Base-by-base conservation (phyloP, 2,797 vertebrate genomes). In the Melanotaenia maccullochi region DNA sequence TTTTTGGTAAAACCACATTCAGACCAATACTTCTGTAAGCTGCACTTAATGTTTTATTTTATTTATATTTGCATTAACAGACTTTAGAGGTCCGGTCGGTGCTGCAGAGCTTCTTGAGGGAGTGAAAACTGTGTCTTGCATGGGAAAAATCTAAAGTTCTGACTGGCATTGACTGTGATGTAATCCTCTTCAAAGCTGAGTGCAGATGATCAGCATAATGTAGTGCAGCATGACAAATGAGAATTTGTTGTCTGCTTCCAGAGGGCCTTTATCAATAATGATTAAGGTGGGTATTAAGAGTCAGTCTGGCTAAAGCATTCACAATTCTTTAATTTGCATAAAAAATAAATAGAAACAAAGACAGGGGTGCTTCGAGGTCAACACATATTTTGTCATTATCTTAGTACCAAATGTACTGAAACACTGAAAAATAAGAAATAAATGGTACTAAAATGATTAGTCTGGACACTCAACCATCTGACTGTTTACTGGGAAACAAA, bases 121-220 rank as follows among this genome's bases (percentile, higher is more conserved):
- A 33, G 25, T 51, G 28, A 60, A 76, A 54, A 57, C 6, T 68
- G 62, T 68, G 30, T 40, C n/a, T 55, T 55, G 25, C 25, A 16
- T 28, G 13, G 52, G 44, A 61, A 85, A 85, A 80, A 58, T 75
- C 35, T 52, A 0, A 76, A 80, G 54, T 61, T 67, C 70, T 78
- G 85, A 85, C 71, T 60, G 30, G 38, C 20, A 55, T 66, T 63
- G 69, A 75, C 67, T 75, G 73, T 71, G 54, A 65, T 16, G 42
- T 88, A 76, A 90, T 81, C 74, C 75, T 75, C 52, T 56, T 40
- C 63, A 81, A 47, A 74, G 61, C 60, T 24, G 9, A 5, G 2
- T 58, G 61, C 60, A 68, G 40, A 76, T 49, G 64, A 30, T 54
- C 13, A 40, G 28, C 1, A 22, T 73, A 56, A 60, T 1, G 22